These are phyloP conservation scores for Taxidea taxus DNA, from an alignment of 2,113 vertebrate genomes.

Conservation along the genomic window DNA sequence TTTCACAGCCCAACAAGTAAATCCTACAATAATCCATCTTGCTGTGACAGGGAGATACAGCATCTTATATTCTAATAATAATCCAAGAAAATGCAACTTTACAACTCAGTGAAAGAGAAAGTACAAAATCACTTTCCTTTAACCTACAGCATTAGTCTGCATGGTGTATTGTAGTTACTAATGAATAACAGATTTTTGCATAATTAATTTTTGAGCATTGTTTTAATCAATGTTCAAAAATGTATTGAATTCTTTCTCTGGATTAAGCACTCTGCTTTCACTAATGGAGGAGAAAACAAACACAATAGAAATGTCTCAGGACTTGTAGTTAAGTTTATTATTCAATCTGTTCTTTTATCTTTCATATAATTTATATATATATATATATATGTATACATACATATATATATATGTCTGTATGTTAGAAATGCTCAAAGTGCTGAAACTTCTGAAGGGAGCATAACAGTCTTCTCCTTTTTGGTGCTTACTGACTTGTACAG, in stretches of 20 bases:
- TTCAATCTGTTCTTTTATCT: not conserved
- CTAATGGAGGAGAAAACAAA: not conserved
- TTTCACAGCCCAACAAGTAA: conserved; percentile 61
- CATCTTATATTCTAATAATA: conserved; percentile 47
- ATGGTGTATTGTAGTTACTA: not conserved
- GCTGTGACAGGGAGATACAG: conserved; percentile 7
- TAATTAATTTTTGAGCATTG: conserved; percentile 12
- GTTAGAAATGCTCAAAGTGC: not conserved
- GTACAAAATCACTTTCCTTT: not conserved
- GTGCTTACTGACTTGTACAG: not conserved
- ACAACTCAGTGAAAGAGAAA: not conserved
- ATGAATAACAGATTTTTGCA: not conserved
- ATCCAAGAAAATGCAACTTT: not conserved
- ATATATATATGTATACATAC: not conserved
- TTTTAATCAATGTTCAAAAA: not conserved
- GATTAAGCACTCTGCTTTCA: not conserved
- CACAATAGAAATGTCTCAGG: not conserved
- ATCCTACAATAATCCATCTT: conserved; percentile 62
- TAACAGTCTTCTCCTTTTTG: not conserved
- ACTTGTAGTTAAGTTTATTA: not conserved
- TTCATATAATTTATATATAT: not conserved
- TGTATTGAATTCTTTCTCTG: not conserved
- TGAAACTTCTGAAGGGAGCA: not conserved
- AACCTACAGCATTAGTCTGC: not conserved
- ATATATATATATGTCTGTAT: not conserved